Percentiles rank a stretch among this genome's conserved stretches.
Evolutionary conservation across 2,113 vertebrate genomes (phyloP).

Genomic region (Pipa parva): DNA sequence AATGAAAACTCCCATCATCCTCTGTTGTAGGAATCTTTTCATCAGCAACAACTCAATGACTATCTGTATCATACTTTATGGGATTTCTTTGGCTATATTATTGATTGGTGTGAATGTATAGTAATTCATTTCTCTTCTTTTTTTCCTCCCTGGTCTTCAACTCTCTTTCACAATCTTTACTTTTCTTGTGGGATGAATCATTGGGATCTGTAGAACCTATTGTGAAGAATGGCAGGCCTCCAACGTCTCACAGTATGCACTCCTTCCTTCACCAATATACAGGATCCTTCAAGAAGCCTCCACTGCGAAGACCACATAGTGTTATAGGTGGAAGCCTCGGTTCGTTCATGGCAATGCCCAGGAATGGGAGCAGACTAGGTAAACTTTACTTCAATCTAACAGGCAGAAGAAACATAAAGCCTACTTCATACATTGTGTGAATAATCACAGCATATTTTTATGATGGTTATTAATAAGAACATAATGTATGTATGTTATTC

Average conservation of each 20-base stretch:
- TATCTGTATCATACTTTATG: constrained; percentile 35
- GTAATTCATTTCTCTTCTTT: constrained; percentile 49
- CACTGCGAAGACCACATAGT: constrained; percentile 86
- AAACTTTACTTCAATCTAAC: constrained; percentile 46
- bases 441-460: too few relatives aligned
- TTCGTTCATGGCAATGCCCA: constrained; percentile 89
- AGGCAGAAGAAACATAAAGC: too few relatives aligned
- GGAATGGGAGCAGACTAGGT: constrained; percentile 92
- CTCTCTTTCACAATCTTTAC: constrained; percentile 56
- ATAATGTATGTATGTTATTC: too few relatives aligned
- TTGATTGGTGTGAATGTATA: constrained; percentile 37
- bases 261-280: constrained; percentile 95
- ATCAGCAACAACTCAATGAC: neutral
- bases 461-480: too few relatives aligned
- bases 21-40: neutral
- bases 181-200: constrained; percentile 58
- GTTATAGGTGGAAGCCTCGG: constrained; percentile 90
- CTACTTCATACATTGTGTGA: too few relatives aligned
- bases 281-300: constrained; percentile 92
- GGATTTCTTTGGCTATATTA: neutral
- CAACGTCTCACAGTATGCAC: constrained; percentile 90
- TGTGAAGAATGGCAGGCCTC: constrained; percentile 87
- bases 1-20: too few relatives aligned
- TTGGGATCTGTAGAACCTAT: constrained; percentile 70
- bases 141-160: constrained; percentile 43